Conservation (phyloP, 2,888 invertebrate genomes). For the Drosophila fulvimacula region DNA sequence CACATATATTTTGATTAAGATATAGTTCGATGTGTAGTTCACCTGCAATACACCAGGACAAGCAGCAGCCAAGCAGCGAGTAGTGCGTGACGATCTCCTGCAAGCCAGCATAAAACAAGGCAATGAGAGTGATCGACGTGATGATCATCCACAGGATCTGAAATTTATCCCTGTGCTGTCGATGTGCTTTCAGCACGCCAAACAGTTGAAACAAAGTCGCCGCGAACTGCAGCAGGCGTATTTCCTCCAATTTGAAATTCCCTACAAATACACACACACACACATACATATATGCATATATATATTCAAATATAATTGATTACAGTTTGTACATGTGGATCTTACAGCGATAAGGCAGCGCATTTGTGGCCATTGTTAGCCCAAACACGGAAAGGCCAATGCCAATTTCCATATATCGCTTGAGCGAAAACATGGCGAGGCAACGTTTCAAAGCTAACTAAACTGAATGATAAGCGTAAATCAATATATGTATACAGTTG, state of each 20-base stretch:
- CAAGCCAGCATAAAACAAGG: slow-evolving; percentile 14
- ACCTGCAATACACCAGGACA: slow-evolving; percentile 35
- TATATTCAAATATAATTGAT: background rate
- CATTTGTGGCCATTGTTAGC: slow-evolving; percentile 19
- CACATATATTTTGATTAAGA: background rate
- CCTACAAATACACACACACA: slow-evolving; percentile 6
- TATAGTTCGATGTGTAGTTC: background rate
- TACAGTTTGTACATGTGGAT: background rate
- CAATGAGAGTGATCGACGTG: slow-evolving; percentile 9
- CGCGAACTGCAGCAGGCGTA: slow-evolving; percentile 29
- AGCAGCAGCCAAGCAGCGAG: background rate
- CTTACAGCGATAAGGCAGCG: slow-evolving; percentile 15
- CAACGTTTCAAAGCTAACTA: slow-evolving; percentile 24
- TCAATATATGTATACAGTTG: background rate
- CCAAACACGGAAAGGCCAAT: slow-evolving; percentile 28
- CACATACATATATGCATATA: background rate
- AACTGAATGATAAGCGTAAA: slow-evolving; percentile 7
- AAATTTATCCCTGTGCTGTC: slow-evolving; percentile 28
- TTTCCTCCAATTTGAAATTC: background rate
- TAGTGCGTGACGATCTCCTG: background rate
- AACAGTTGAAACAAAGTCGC: slow-evolving; percentile 36
- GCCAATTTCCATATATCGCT: slow-evolving; percentile 26
- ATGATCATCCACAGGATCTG: slow-evolving; percentile 34
- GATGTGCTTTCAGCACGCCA: slow-evolving; percentile 25
- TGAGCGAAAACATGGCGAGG: slow-evolving; percentile 23